Evolutionary conservation across 2,113 vertebrate genomes (phyloP).

Genomic region (Alectura lathami): DNA sequence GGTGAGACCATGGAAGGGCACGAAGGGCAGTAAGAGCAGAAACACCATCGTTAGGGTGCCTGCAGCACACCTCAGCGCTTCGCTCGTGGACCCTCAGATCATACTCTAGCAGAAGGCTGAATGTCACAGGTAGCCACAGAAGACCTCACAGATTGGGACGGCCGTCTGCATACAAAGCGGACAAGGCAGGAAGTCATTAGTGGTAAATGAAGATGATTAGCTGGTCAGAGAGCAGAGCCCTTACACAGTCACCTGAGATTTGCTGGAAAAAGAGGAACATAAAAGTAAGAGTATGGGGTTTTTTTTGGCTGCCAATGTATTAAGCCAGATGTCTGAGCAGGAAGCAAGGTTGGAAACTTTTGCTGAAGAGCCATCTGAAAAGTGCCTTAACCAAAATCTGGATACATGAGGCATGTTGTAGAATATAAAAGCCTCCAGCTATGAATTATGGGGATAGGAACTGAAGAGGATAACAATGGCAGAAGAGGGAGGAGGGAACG

Average conservation of each 20-base stretch:
- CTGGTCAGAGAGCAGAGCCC: not conserved
- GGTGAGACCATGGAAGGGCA: not conserved
- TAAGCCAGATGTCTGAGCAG: not conserved
- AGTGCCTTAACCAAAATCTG: not conserved
- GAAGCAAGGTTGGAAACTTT: not conserved
- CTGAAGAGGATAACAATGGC: not conserved
- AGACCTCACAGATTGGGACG: no score
- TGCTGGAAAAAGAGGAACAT: not conserved
- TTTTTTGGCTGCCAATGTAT: not conserved
- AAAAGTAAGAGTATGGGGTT: not conserved
- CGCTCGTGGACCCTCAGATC: not conserved
- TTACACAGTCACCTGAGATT: rapidly evolving
- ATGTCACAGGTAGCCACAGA: not conserved
- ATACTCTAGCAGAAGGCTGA: not conserved
- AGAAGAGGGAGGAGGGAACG: not conserved
- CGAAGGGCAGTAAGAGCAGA: not conserved
- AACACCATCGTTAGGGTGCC: not conserved
- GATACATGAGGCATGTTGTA: not conserved
- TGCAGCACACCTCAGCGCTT: not conserved
- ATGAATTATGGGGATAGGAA: not conserved
- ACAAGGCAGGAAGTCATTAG: not conserved
- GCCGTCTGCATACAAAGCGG: not conserved
- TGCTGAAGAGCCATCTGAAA: not conserved
- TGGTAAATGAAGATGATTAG: not conserved
- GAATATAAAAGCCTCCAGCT: not conserved